Conservation (phyloP, 2,113 vertebrate genomes). For the Motacilla tschutschensis region DNA sequence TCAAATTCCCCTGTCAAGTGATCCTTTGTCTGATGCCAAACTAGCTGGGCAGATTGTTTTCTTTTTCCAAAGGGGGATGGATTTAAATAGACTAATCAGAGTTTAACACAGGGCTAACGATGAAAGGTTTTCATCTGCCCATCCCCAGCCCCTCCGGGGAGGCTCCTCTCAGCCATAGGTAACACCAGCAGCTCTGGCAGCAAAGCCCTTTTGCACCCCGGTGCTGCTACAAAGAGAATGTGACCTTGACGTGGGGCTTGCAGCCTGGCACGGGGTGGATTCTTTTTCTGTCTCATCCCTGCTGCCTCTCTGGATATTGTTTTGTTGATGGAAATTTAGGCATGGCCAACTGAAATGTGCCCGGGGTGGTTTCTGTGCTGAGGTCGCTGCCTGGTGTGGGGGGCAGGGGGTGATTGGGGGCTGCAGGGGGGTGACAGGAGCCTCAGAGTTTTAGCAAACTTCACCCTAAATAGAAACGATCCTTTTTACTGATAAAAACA, state of each 20-base stretch:
- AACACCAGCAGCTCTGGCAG: constrained; percentile 34
- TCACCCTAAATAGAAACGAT: background rate
- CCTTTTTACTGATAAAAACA: fast-evolving
- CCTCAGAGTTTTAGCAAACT: background rate
- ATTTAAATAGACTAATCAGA: constrained; percentile 65
- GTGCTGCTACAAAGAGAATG: background rate
- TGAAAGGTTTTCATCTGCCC: constrained; percentile 61
- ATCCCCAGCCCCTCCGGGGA: background rate
- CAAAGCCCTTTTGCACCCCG: background rate
- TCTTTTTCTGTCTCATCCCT: constrained; percentile 53
- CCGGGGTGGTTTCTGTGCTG: fast-evolving
- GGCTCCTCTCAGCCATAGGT: constrained; percentile 3
- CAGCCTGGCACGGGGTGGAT: background rate
- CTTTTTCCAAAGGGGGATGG: constrained; percentile 56
- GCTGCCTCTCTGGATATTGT: background rate
- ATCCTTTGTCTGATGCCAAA: constrained; percentile 64
- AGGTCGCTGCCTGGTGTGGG: background rate
- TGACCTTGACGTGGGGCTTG: constrained; percentile 54
- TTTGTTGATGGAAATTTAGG: constrained; percentile 13
- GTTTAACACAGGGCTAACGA: constrained; percentile 57
- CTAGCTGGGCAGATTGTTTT: constrained; percentile 67
- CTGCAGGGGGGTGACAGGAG: too few species aligned
- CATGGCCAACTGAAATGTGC: background rate
- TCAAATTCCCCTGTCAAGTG: constrained; percentile 60
- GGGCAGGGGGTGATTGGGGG: background rate